phyloP scores from a whole-genome alignment of 2,797 vertebrate genomes.

The Mastacembelus armatus region DNA sequence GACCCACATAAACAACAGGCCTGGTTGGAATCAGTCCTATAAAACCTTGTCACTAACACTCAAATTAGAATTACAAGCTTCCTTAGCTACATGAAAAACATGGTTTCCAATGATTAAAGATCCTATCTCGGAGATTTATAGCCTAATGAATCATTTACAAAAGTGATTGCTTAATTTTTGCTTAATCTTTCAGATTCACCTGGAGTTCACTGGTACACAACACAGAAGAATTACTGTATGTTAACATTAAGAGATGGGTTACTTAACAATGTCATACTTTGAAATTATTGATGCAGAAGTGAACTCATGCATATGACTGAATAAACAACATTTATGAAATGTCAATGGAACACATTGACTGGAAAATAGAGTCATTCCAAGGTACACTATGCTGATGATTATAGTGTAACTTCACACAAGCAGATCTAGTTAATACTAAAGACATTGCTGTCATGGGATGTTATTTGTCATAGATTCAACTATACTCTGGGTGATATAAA shows the following conservation, averaged over 20 bases:
- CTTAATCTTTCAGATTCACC: slow-evolving; percentile 7
- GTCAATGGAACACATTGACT: neutral
- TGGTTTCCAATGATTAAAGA: slow-evolving; percentile 6
- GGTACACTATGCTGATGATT: neutral
- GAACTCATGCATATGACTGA: too few species aligned
- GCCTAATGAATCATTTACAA: slow-evolving; percentile 4
- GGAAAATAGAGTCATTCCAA: neutral
- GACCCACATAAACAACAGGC: neutral
- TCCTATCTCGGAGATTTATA: slow-evolving; percentile 20
- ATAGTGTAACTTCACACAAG: neutral
- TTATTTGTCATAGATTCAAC: slow-evolving; percentile 3
- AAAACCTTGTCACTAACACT: neutral
- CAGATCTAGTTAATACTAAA: neutral
- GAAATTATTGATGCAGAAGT: too few species aligned
- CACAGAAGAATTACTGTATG: neutral
- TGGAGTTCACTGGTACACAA: neutral
- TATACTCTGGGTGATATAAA: slow-evolving; percentile 9
- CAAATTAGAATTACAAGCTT: neutral
- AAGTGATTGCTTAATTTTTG: slow-evolving; percentile 8
- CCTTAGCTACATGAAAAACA: neutral
- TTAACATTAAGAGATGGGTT: neutral
- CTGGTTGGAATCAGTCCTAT: neutral
- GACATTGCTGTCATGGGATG: neutral
- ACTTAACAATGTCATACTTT: too few species aligned
- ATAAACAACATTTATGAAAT: neutral